Evolutionary conservation across 2,888 invertebrate genomes (phyloP), one percentile per base, ranked within the genome.

Genomic region (Ferrisia virgata): DNA sequence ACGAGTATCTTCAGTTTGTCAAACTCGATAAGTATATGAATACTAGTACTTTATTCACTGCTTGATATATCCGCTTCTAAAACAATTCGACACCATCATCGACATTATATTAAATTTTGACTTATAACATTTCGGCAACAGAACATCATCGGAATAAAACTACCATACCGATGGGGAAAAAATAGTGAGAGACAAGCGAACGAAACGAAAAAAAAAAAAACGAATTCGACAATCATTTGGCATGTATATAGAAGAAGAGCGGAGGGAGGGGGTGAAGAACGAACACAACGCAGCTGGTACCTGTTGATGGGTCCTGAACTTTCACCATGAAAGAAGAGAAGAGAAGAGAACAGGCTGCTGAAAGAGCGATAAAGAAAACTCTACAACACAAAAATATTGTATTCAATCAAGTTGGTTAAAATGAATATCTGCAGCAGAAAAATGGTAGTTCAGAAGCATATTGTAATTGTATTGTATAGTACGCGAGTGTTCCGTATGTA

Each of bases 331-430:
- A n/a, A 3, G 47, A 47, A 47, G 15, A 3, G 43, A 43, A 43
- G 43, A 15, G 13, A 43, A 15, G 43, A 43, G 15, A 43, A 15
- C n/a, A 18, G 2, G 6, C 47, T n/a, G n/a, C 39, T 39, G 25
- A 3, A 0, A 28, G 28, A 64, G 11, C 25, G 28, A 25, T 25
- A 64, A 64, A 64, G 25, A 28, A 13, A 25, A 28, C 58, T 25
- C 58, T 3, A 25, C 22, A 4, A 13, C 58, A 64, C 22, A 64
- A 64, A 64, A 64, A 64, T 64, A 64, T 64, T 64, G 25, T 64
- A 64, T 64, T 64, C 58, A 64, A 64, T 64, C 58, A 64, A 64
- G 58, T 64, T 28, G 28, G 58, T 28, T n/a, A 64, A 64, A 64
- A 64, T 64, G 58, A 64, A 64, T 64, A 64, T 64, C 58, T 28